A percentile compares a stretch with the other conserved stretches of the same genome.
These are phyloP conservation scores for Anarhynchus alexandrinus DNA, from an alignment of 2,113 vertebrate species.

Conservation along the genomic window DNA sequence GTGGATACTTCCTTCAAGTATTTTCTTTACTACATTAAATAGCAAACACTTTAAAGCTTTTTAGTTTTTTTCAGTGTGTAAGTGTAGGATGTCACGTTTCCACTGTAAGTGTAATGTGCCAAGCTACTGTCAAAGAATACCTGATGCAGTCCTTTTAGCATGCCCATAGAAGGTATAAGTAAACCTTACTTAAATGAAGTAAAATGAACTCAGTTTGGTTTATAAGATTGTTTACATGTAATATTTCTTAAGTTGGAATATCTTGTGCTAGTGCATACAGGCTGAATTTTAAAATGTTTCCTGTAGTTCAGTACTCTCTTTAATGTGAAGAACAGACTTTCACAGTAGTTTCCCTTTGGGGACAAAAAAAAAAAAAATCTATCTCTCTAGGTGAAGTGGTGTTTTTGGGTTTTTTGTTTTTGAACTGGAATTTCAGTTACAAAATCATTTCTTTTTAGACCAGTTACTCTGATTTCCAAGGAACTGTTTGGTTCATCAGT, in stretches of 20 bases:
- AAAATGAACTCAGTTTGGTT: background rate
- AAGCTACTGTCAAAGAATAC: slow-evolving; percentile 1
- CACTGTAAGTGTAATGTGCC: background rate
- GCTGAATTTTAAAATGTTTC: background rate
- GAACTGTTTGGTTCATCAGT: background rate
- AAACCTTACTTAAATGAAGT: background rate
- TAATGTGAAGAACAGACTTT: background rate
- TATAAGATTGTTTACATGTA: background rate
- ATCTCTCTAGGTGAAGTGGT: background rate
- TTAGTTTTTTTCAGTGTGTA: background rate
- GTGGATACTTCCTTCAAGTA: slow-evolving; percentile 65
- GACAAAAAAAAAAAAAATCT: background rate
- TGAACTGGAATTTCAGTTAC: background rate
- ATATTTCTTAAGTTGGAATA: background rate
- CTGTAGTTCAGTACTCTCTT: background rate
- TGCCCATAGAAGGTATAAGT: background rate
- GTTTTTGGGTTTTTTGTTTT: background rate
- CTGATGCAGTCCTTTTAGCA: background rate
- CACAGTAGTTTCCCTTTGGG: background rate
- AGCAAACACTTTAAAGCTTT: background rate
- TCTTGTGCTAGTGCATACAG: background rate
- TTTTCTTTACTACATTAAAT: slow-evolving; percentile 56
- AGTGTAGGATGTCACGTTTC: background rate
- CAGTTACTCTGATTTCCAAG: background rate
- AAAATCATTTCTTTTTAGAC: background rate